Conservation (phyloP, 1,140 invertebrate genomes). For the Meloidogyne chitwoodi region DNA sequence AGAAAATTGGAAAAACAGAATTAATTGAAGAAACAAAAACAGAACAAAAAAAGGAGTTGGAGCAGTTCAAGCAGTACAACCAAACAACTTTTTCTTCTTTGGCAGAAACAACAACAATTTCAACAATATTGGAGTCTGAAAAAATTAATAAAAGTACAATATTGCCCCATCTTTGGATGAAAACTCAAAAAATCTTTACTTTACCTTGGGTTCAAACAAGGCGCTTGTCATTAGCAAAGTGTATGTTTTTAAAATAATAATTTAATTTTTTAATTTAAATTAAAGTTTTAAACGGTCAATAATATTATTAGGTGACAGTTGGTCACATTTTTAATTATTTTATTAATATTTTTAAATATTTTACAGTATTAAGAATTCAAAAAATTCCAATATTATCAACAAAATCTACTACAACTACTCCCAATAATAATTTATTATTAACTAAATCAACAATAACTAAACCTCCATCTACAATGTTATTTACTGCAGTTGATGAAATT, state of each 20-base stretch:
- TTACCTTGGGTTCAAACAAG: conserved; percentile 4
- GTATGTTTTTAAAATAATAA: not conserved
- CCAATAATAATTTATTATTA: not conserved
- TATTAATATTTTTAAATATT: not conserved
- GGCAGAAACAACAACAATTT: not conserved
- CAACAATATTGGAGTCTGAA: not conserved
- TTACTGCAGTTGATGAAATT: not conserved
- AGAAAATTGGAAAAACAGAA: not conserved
- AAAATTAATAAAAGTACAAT: not conserved
- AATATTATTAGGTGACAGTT: no score
- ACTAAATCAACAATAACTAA: not conserved
- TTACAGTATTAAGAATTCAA: not conserved
- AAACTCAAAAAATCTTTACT: conserved; percentile 4
- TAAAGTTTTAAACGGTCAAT: no score
- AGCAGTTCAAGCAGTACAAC: not conserved
- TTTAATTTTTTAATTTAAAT: no score
- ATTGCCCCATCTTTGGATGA: not conserved
- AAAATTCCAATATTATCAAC: not conserved
- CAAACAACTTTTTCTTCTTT: not conserved
- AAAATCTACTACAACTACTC: not conserved
- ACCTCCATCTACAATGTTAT: not conserved
- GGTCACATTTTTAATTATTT: not conserved
- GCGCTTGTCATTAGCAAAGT: not conserved
- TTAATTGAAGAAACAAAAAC: not conserved
- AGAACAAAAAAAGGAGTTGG: not conserved